Conservation (phyloP, 1,140 invertebrate species). For the Achroia grisella region DNA sequence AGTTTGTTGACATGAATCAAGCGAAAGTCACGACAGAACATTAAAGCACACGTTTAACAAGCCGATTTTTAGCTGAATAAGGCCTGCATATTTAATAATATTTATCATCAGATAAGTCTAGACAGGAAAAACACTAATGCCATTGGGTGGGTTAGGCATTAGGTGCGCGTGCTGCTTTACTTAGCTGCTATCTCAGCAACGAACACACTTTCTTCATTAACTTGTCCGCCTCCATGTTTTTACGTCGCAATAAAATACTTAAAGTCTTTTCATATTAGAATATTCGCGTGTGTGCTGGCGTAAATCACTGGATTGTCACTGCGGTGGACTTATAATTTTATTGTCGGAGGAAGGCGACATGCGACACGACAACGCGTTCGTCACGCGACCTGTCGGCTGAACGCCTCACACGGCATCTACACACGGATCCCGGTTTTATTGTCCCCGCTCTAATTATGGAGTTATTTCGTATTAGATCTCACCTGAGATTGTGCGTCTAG, state of each 20-base stretch:
- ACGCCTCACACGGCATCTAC: slow-evolving; percentile 33
- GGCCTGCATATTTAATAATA: slow-evolving; percentile 6
- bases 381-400: slow-evolving; percentile 46
- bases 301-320: slow-evolving; percentile 73
- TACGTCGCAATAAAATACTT: slow-evolving; percentile 37
- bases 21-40: no score
- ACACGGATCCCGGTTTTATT: slow-evolving; percentile 58
- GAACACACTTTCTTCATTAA: slow-evolving; percentile 66
- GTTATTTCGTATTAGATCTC: slow-evolving; percentile 54
- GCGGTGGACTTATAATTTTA: slow-evolving; percentile 71
- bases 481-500: slow-evolving; percentile 58
- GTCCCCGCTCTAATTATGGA: slow-evolving; percentile 58
- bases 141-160: slow-evolving; percentile 30
- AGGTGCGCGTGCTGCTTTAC: slow-evolving; percentile 28
- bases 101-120: slow-evolving; percentile 32
- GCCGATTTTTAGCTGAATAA: no score
- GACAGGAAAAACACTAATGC: slow-evolving; percentile 30
- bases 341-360: slow-evolving; percentile 65
- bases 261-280: slow-evolving; percentile 61
- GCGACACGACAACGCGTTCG: slow-evolving; percentile 9
- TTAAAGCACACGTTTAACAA: no score
- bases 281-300: slow-evolving; percentile 66
- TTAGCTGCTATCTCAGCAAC: slow-evolving; percentile 34
- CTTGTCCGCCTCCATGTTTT: slow-evolving; percentile 55
- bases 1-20: no score